These are phyloP conservation scores for Festucalex cinctus DNA, from an alignment of 2,113 vertebrate genomes.

Conservation along the genomic window DNA sequence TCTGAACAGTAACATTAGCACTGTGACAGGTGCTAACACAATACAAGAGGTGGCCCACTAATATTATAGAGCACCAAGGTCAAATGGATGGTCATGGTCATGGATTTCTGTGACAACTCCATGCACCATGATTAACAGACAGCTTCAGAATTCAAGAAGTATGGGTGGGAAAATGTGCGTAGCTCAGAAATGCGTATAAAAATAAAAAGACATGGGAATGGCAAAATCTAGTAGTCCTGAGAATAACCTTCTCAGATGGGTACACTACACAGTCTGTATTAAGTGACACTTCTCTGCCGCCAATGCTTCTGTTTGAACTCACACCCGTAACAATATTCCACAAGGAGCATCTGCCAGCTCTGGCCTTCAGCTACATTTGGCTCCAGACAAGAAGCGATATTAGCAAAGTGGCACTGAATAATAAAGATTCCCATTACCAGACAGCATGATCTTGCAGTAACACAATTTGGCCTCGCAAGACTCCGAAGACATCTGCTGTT, in stretches of 20 bases:
- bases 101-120: no score
- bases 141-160: no score
- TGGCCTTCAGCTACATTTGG: conserved; percentile 27
- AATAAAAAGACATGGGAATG: not conserved
- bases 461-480: conserved; percentile 36
- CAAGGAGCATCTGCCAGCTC: conserved; percentile 40
- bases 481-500: conserved; percentile 47
- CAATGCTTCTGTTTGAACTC: conserved; percentile 39
- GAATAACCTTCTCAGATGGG: not conserved
- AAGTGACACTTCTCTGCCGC: conserved; percentile 29
- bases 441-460: conserved; percentile 28
- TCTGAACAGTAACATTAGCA: no score
- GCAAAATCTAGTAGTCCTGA: not conserved
- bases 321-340: conserved; percentile 39
- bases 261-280: conserved; percentile 2
- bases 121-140: no score
- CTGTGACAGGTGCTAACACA: no score
- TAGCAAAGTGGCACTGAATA: conserved; percentile 49
- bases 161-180: no score
- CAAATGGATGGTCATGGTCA: no score
- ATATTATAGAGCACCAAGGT: no score
- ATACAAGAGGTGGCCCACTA: no score
- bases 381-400: conserved; percentile 35
- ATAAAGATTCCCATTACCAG: conserved; percentile 32
- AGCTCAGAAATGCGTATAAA: no score